A percentile compares a stretch with the other conserved stretches of the same genome.
phyloP scores from a whole-genome alignment of 2,797 vertebrate genomes.

The Buceros bicornis region DNA sequence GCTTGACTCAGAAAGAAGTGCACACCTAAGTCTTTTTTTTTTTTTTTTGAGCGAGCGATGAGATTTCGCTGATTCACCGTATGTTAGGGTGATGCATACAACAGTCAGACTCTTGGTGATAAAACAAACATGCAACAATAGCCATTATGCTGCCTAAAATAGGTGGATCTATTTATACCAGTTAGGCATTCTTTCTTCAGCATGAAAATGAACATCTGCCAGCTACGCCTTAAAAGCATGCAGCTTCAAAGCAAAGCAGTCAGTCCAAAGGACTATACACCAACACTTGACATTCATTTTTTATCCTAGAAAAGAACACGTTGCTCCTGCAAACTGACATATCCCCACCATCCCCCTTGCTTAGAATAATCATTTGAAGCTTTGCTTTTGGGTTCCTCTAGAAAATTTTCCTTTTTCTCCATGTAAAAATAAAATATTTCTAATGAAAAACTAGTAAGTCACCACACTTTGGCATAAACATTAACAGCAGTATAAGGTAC shows the following conservation, averaged over 20 bases:
- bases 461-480: background rate
- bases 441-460: background rate
- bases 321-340: background rate
- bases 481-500: background rate
- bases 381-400: background rate
- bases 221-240: background rate
- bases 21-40: background rate
- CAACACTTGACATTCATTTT: background rate
- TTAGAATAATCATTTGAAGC: background rate
- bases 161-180: conserved; percentile 10
- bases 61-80: conserved; percentile 34
- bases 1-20: conserved; percentile 1
- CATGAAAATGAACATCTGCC: conserved; percentile 1
- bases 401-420: background rate
- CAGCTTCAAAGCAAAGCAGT: conserved; percentile 18
- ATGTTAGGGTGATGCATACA: background rate
- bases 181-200: background rate
- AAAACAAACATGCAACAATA: background rate
- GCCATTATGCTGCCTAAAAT: conserved; percentile 27
- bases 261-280: background rate
- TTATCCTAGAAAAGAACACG: background rate
- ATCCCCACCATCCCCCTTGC: background rate
- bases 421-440: background rate
- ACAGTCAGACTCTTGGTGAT: background rate
- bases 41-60: background rate